Base-by-base conservation (phyloP, 2,888 invertebrate species). In the Anodontia alba region DNA sequence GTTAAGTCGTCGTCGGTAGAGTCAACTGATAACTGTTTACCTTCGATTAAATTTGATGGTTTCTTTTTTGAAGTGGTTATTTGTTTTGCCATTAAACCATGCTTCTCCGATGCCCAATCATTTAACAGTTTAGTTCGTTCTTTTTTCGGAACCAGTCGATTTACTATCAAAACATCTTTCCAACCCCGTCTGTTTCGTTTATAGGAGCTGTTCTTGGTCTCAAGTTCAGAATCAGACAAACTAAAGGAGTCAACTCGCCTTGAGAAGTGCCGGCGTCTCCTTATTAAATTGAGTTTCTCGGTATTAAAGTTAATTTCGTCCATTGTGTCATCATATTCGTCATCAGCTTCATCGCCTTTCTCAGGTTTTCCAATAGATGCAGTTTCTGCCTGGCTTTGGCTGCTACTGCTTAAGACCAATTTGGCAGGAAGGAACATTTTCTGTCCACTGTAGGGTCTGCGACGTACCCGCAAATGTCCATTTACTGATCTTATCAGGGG, bases 401-500 rank as follows among this genome's bases (percentile, higher is more conserved):
- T 57, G 26, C 81, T 86, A 3, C 57, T 70, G 57, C 88, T 85
- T 33, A 76, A 69, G 5, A 86, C 76, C 5, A 88, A 68, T 42
- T 80, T 84, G 7, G 84, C 87, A 17, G 87, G 87, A 0, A 89
- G 62, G 5, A 73, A 23, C 38, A 88, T 84, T n/a, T n/a, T n/a
- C 12, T 70, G 80, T 12, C 87, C 86, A 62, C 46, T 42, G 31
- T 87, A 88, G 15, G 84, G 79, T 5, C 83, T 70, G 17, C 87
- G 68, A 38, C 74, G 72, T 17, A 87, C 36, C 26, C 77, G 75
- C 15, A 54, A 68, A 33, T 86, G 87, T 12, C 87, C 87, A 29
- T 57, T 57, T 29, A 1, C 57, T 57, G 23, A 29, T 17, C 57
- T 23, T 17, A 71, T 29, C 29, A 51, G 51, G 0, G 86, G 83